These are phyloP conservation scores for Alectura lathami DNA, from an alignment of 2,113 vertebrate genomes.

Conservation along the genomic window DNA sequence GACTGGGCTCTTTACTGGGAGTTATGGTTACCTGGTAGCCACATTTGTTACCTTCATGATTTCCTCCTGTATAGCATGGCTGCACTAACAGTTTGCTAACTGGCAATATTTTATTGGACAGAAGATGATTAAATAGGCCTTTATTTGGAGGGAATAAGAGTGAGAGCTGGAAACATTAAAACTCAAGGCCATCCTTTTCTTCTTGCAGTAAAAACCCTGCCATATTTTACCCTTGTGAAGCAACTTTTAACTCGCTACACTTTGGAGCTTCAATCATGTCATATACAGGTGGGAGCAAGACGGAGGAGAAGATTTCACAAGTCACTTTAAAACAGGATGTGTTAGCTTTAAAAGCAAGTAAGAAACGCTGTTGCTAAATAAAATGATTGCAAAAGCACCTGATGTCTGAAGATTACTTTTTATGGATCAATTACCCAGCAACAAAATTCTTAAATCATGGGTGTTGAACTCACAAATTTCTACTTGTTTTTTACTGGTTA, in stretches of 20 bases:
- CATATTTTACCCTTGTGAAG: constrained; percentile 47
- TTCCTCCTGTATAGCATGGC: background rate
- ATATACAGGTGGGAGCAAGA: constrained; percentile 65
- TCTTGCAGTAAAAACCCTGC: constrained; percentile 41
- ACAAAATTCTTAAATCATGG: constrained; percentile 65
- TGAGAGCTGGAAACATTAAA: constrained; percentile 61
- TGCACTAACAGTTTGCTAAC: constrained; percentile 62
- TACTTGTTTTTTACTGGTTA: constrained; percentile 27
- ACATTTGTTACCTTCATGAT: constrained; percentile 49
- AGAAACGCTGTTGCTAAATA: constrained; percentile 62
- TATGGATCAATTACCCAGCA: constrained; percentile 66
- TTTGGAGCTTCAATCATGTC: constrained; percentile 62
- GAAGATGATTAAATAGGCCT: constrained; percentile 67
- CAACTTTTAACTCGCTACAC: constrained; percentile 61
- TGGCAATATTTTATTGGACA: constrained; percentile 61
- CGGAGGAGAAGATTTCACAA: constrained; percentile 69
- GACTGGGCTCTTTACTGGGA: constrained; percentile 31
- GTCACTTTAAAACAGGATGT: constrained; percentile 65
- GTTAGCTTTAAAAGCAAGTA: constrained; percentile 70
- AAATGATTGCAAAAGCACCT: constrained; percentile 54
- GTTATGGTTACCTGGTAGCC: constrained; percentile 51
- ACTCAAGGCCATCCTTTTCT: constrained; percentile 56
- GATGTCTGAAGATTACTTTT: constrained; percentile 61
- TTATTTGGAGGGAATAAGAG: constrained; percentile 47
- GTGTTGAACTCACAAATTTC: constrained; percentile 50